These are phyloP conservation scores for Gyps fulvus DNA, from an alignment of 2,113 vertebrate species.

Conservation along the genomic window DNA sequence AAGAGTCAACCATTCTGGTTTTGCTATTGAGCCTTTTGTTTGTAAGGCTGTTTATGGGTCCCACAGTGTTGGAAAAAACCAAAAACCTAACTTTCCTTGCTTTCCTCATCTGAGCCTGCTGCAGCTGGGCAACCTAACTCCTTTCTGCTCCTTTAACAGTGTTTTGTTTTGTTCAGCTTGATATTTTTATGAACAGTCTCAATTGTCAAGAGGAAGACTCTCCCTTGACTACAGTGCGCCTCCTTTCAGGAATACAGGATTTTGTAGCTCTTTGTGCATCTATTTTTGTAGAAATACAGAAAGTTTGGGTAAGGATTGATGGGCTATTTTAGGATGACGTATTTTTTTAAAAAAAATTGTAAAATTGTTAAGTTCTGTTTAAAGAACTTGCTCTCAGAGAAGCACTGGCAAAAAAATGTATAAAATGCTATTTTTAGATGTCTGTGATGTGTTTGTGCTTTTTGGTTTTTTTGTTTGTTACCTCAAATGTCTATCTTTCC, in stretches of 20 bases:
- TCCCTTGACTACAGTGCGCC: slow-evolving; percentile 59
- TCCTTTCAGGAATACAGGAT: slow-evolving; percentile 74
- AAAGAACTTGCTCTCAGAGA: slow-evolving; percentile 87
- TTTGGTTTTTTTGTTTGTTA: slow-evolving; percentile 67
- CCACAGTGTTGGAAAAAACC: slow-evolving; percentile 36
- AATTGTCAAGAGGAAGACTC: slow-evolving; percentile 63
- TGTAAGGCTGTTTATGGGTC: slow-evolving; percentile 51
- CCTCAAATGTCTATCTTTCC: slow-evolving; percentile 63
- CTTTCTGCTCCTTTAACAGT: slow-evolving; percentile 65
- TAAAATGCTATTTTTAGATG: slow-evolving; percentile 72
- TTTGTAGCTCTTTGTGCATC: slow-evolving; percentile 74
- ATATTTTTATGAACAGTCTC: slow-evolving; percentile 52
- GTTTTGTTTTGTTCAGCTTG: slow-evolving; percentile 58
- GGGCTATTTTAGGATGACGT: slow-evolving; percentile 75
- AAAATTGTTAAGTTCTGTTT: slow-evolving; percentile 89
- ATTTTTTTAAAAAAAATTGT: slow-evolving; percentile 73
- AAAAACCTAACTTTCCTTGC: slow-evolving; percentile 27
- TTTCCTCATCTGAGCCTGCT: slow-evolving; percentile 75
- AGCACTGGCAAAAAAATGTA: slow-evolving; percentile 80
- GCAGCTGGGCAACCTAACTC: slow-evolving; percentile 62
- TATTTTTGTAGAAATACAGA: slow-evolving; percentile 82
- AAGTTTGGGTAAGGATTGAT: slow-evolving; percentile 71
- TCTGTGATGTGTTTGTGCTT: slow-evolving; percentile 67
- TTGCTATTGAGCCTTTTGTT: slow-evolving; percentile 61
- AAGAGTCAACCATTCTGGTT: slow-evolving; percentile 40